Percentiles rank a stretch among this genome's conserved stretches.
Conservation (phyloP, 2,888 invertebrate genomes). For the Pristionchus arcanus region DNA sequence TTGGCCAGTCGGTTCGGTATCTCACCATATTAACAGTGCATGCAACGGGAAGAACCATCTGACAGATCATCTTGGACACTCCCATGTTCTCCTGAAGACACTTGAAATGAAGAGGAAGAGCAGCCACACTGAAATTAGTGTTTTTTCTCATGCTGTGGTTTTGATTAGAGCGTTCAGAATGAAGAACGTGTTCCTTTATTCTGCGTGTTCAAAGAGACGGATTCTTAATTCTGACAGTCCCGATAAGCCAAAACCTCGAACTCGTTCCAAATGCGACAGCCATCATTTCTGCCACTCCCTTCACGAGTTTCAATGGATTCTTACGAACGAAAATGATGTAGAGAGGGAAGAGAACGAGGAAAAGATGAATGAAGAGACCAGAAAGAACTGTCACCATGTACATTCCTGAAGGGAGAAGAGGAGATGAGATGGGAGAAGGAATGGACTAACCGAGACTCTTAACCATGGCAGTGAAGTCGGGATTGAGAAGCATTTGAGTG, state of each 20-base stretch:
- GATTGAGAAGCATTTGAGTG: conserved; percentile 2
- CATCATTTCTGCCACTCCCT: conserved; percentile 51
- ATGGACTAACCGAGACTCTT: neutral
- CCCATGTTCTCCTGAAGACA: conserved; percentile 51
- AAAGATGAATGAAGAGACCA: conserved; percentile 47
- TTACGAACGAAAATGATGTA: conserved; percentile 30
- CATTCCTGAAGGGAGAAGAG: conserved; percentile 6
- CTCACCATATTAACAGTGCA: conserved; percentile 50
- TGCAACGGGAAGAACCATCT: conserved; percentile 45
- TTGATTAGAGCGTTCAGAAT: too few relatives aligned
- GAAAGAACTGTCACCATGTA: conserved; percentile 44
- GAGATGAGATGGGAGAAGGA: neutral
- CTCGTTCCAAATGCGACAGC: conserved; percentile 52
- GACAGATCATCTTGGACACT: conserved; percentile 23
- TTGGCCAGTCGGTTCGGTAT: neutral
- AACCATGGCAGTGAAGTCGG: neutral
- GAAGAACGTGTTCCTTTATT: too few relatives aligned
- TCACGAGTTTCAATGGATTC: conserved; percentile 44
- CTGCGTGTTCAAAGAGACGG: too few relatives aligned
- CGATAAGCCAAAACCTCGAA: conserved; percentile 50
- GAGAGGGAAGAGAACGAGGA: conserved; percentile 41
- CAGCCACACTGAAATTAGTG: neutral
- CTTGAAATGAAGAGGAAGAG: conserved; percentile 51
- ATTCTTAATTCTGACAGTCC: too few relatives aligned
- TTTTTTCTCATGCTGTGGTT: neutral